Evolutionary conservation across 2,797 vertebrate species (phyloP), one percentile per base, ranked within the genome.

Genomic region (Rousettus madagascariensis): DNA sequence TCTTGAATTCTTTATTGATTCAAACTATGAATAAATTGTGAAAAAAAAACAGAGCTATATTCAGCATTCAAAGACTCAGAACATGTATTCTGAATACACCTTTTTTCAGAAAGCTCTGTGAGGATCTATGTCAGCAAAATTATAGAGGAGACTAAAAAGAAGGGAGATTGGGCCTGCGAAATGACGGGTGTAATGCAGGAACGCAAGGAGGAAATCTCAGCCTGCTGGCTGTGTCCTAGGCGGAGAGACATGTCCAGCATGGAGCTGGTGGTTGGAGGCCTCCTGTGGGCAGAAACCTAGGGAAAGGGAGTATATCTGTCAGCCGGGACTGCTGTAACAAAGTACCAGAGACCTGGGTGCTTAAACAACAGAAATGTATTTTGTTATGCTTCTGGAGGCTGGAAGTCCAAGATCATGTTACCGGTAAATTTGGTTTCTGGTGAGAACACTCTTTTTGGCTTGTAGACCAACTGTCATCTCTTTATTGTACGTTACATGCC

Each of bases 141-240:
- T 17, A 36, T 19, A 80, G 12, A 72, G 5, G 28, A 87, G 77
- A 53, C 8, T 13, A 43, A 46, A 46, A 28, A 55, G 13, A 51
- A 30, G 20, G 15, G n/a, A 61, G 8, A 17, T 1, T 0, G 2
- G 13, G 28, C 46, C 36, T 49, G 41, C 26, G 38, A 71, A 51
- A 16, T 15, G 13, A 36, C 17, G 16, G 16, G 24, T 63, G 28
- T 36, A 46, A 8, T n/a, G 28, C 1, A n/a, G 28, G 12, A 66
- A 4, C 78, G 11, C 28, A 77, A 33, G 83, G 68, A 28, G 17
- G 28, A 71, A 59, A 71, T 33, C 2, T 55, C 15, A 51, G 5
- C 6, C 4, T 12, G 7, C 3, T 5, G 0, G 15, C 22, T 24
- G 11, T 69, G 36, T 28, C 19, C 24, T 17, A 19, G 5, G n/a